Evolutionary conservation across 1,140 invertebrate genomes (phyloP), one percentile per base, ranked within the genome.

Genomic region (Danaus melanippus): DNA sequence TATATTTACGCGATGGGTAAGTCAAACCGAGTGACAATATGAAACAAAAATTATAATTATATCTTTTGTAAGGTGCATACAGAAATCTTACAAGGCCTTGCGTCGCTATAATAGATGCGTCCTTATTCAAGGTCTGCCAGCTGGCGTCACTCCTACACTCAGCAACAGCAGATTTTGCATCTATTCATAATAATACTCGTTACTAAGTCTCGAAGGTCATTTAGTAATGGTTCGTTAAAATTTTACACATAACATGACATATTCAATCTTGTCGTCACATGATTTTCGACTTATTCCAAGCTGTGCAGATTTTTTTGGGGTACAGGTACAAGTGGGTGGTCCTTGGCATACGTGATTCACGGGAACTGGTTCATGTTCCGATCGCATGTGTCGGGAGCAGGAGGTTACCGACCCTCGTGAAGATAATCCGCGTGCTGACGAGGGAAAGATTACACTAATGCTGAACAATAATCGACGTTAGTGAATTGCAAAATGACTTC

Each of bases 131-230:
- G 77, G 79, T 76, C 74, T 77, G 67, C 66, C 61, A 69, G 68
- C 59, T 82, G 79, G 76, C 77, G 79, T 82, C 74, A 85, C 67
- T 68, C 65, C 71, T 78, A 74, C 74, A 74, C 69, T 69, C 61
- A 66, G 67, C 72, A 77, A 72, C 67, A 74, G 73, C 63, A 71
- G 66, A 73, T 73, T 76, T 75, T 58, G 51, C 60, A 50, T 47
- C 12, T 46, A 50, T 46, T 53, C 40, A 53, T 53, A 49, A 48
- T 41, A 15, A 40, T 44, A 53, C 41, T 58, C 39, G 46, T 47
- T 46, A 9, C 32, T 46, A 48, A 32, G 41, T 46, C 10, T 48
- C 40, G 17, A 53, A 52, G 50, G 46, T 58, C 50, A 51, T 46
- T 21, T 32, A 32, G 6, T 32, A 32, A 32, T 32, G 21, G 21